These are phyloP conservation scores for Gadopsis bispinosus DNA, from an alignment of 2,797 vertebrate genomes.

Conservation along the genomic window DNA sequence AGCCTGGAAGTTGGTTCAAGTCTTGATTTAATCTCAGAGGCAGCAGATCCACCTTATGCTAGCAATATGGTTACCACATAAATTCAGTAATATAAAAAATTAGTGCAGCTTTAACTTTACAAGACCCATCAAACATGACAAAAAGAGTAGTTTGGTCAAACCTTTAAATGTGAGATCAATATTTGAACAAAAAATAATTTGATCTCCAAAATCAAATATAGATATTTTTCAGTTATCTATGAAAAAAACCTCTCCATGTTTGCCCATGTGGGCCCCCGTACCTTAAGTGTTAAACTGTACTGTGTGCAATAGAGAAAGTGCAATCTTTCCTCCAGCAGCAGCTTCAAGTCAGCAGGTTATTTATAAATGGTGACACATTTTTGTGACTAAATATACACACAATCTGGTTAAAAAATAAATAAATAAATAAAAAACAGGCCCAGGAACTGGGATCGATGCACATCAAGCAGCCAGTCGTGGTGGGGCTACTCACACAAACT, in stretches of 20 bases:
- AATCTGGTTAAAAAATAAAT: slow-evolving; percentile 19
- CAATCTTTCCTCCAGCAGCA: slow-evolving; percentile 15
- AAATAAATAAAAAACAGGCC: slow-evolving; percentile 23
- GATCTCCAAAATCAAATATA: not conserved
- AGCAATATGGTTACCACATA: too few relatives aligned
- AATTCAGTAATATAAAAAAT: too few relatives aligned
- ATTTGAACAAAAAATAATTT: too few relatives aligned
- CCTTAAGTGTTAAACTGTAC: not conserved
- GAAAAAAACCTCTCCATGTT: not conserved
- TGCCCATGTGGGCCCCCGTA: not conserved
- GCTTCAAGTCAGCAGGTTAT: slow-evolving; percentile 58
- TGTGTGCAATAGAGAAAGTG: not conserved
- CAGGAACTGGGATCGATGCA: slow-evolving; percentile 47
- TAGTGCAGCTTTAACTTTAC: too few relatives aligned
- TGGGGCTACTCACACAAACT: slow-evolving; percentile 8
- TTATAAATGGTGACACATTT: slow-evolving; percentile 64
- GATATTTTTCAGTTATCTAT: not conserved
- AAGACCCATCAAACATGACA: too few relatives aligned
- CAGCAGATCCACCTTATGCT: too few relatives aligned
- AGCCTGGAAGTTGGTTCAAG: too few relatives aligned
- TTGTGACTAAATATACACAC: slow-evolving; percentile 70
- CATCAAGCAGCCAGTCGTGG: slow-evolving; percentile 6
- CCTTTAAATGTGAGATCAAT: too few relatives aligned
- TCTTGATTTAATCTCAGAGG: too few relatives aligned
- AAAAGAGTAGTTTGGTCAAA: too few relatives aligned